These are phyloP conservation scores for Philypnodon macrostomus DNA, from an alignment of 2,797 vertebrate species.

Conservation along the genomic window DNA sequence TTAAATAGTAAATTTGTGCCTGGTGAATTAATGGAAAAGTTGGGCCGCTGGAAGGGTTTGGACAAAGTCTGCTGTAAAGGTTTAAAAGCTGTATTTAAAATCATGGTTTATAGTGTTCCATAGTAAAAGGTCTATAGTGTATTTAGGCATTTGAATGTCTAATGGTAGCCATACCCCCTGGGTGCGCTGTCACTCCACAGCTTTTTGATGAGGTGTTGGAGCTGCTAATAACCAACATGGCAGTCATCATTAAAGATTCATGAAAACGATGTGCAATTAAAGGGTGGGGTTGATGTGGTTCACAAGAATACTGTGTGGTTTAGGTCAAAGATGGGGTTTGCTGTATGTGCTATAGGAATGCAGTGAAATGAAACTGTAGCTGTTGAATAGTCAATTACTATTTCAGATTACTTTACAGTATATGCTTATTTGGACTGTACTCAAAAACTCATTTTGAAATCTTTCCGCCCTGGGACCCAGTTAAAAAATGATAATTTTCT, in stretches of 20 bases:
- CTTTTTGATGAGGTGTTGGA: conserved; percentile 33
- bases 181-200: conserved; percentile 14
- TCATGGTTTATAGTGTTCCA: too few species aligned
- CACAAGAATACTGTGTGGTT: too few species aligned
- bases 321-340: too few species aligned
- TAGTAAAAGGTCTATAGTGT: background rate
- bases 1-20: background rate
- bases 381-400: too few species aligned
- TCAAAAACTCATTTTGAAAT: too few species aligned
- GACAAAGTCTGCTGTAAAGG: background rate
- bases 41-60: background rate
- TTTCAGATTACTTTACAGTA: too few species aligned
- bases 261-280: conserved; percentile 36
- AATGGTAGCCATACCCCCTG: conserved; percentile 2
- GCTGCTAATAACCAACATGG: conserved; percentile 36
- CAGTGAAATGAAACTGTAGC: too few species aligned
- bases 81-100: too few species aligned
- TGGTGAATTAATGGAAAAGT: background rate
- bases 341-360: too few species aligned
- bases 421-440: too few species aligned
- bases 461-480: too few species aligned
- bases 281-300: conserved; percentile 31
- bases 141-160: conserved; percentile 9
- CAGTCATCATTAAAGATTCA: conserved; percentile 54
- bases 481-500: too few species aligned